Evolutionary conservation across 2,888 invertebrate genomes (phyloP).

Genomic region (Stramonita haemastoma): DNA sequence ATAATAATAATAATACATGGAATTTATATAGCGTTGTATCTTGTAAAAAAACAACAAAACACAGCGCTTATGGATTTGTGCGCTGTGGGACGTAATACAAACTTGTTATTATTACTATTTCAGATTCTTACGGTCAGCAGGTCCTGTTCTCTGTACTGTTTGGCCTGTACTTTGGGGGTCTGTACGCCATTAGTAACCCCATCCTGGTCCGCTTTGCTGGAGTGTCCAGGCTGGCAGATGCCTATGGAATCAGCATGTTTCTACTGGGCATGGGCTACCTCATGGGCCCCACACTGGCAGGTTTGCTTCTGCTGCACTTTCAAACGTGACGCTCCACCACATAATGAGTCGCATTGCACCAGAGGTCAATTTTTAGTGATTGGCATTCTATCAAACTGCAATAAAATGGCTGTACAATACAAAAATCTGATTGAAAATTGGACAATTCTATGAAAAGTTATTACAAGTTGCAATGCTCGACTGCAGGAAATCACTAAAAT

Average conservation of each 20-base stretch:
- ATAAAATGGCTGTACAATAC: too few species aligned
- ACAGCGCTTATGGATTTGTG: background rate
- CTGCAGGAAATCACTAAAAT: too few species aligned
- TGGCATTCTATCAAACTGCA: too few species aligned
- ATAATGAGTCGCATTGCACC: too few species aligned
- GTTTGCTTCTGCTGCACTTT: background rate
- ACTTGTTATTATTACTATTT: background rate
- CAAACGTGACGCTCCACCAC: too few species aligned
- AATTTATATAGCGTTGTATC: too few species aligned
- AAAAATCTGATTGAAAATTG: too few species aligned
- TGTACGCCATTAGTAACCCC: conserved; percentile 2
- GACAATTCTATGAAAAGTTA: too few species aligned
- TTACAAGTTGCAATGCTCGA: too few species aligned
- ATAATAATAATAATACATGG: too few species aligned
- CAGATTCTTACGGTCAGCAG: conserved; percentile 31
- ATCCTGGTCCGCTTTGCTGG: conserved; percentile 22
- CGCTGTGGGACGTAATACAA: background rate
- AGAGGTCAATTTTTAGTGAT: too few species aligned
- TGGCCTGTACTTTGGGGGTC: conserved; percentile 32
- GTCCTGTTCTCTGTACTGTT: conserved; percentile 20
- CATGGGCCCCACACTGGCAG: conserved; percentile 21
- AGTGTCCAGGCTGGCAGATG: background rate
- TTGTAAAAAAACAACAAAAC: too few species aligned
- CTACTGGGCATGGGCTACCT: conserved; percentile 8
- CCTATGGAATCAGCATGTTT: background rate